Conservation (phyloP, 2,113 vertebrate species). For the Sceloporus tristichus region DNA sequence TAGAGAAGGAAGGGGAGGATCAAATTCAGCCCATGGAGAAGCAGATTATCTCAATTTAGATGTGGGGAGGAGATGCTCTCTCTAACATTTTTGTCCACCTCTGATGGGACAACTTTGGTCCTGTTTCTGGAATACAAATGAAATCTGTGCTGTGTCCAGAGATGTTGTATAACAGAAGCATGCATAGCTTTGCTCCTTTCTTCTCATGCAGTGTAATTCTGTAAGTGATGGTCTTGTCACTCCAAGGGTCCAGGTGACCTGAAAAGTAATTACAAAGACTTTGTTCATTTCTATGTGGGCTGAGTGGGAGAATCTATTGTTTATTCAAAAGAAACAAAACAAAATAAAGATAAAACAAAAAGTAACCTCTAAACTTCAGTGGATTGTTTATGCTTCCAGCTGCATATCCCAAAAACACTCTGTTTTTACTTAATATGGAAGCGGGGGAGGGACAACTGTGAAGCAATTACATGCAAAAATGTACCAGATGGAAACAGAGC, state of each 20-base stretch:
- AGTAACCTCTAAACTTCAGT: slow-evolving; percentile 65
- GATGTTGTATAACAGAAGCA: background rate
- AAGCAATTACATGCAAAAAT: slow-evolving; percentile 75
- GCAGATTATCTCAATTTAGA: no score
- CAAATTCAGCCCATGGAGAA: no score
- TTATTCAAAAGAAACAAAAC: slow-evolving; percentile 68
- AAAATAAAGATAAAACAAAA: slow-evolving; percentile 64
- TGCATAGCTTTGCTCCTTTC: background rate
- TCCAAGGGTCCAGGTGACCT: slow-evolving; percentile 28
- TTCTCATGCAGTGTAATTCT: background rate
- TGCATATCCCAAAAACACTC: slow-evolving; percentile 68
- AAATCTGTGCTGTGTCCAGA: background rate
- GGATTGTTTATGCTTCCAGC: slow-evolving; percentile 73
- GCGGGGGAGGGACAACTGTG: slow-evolving; percentile 60
- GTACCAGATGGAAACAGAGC: slow-evolving; percentile 73
- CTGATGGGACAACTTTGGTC: background rate
- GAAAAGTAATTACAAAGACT: slow-evolving; percentile 44
- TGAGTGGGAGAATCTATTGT: slow-evolving; percentile 41
- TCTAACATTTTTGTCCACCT: background rate
- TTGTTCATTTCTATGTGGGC: slow-evolving; percentile 43
- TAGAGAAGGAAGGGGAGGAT: no score
- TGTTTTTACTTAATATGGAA: slow-evolving; percentile 72
- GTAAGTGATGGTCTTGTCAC: background rate
- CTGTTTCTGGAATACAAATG: background rate
- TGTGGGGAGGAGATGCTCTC: no score